These are phyloP conservation scores for Timema cristinae DNA, from an alignment of 2,888 invertebrate genomes.

Conservation along the genomic window DNA sequence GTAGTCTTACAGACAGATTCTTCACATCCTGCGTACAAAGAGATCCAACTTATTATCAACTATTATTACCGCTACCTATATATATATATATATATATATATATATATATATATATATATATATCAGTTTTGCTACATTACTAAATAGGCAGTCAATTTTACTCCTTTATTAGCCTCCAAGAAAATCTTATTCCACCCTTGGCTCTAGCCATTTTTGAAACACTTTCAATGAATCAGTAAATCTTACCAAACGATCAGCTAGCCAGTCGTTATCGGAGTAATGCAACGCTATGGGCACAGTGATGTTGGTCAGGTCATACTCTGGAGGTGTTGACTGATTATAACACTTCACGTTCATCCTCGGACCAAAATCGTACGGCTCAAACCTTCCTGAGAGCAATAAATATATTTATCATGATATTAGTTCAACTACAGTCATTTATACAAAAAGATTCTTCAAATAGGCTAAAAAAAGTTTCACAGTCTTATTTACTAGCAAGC, in stretches of 20 bases:
- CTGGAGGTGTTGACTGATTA: slow-evolving; percentile 6
- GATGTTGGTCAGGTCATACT: slow-evolving; percentile 16
- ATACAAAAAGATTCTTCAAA: too few species aligned
- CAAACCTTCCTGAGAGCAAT: slow-evolving; percentile 12
- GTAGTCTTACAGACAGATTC: not conserved
- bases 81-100: too few species aligned
- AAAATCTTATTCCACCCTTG: too few species aligned
- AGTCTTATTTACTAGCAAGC: too few species aligned
- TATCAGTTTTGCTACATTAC: too few species aligned
- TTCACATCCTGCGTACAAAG: slow-evolving; percentile 20
- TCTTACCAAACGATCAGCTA: slow-evolving; percentile 14
- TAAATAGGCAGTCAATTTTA: too few species aligned
- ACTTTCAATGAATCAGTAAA: not conserved
- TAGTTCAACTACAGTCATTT: too few species aligned
- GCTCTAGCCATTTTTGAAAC: too few species aligned
- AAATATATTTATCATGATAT: too few species aligned
- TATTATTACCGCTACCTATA: not conserved
- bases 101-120: too few species aligned
- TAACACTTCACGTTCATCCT: slow-evolving; percentile 15
- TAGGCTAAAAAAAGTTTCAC: too few species aligned
- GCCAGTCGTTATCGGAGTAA: slow-evolving; percentile 20
- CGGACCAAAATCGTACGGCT: slow-evolving; percentile 6
- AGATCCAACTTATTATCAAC: not conserved
- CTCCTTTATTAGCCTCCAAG: too few species aligned
- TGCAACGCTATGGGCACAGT: slow-evolving; percentile 15